These are phyloP conservation scores for Typhlomys cinereus DNA, from an alignment of 2,113 vertebrate species.

Conservation along the genomic window DNA sequence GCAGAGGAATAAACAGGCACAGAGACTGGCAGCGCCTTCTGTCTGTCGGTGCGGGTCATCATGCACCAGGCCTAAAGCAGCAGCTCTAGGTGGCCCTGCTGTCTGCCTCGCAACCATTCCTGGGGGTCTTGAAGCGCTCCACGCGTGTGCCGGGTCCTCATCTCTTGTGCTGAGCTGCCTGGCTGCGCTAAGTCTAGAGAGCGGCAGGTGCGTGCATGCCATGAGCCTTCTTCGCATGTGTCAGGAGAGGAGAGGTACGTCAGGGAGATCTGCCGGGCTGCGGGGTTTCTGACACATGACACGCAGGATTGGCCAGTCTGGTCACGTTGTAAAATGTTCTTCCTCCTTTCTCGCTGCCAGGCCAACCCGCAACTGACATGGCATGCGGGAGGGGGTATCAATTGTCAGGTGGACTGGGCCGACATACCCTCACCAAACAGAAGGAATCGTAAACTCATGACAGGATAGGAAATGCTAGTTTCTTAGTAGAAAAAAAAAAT, in stretches of 20 bases:
- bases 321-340: background rate
- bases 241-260: background rate
- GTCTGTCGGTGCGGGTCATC: background rate
- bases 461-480: background rate
- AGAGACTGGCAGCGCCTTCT: background rate
- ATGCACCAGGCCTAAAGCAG: background rate
- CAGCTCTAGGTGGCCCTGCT: background rate
- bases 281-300: background rate
- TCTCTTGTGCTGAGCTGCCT: background rate
- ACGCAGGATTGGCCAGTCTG: background rate
- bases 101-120: background rate
- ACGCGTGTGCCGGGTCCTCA: rapidly evolving
- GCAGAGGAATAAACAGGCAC: background rate
- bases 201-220: background rate
- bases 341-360: slow-evolving; percentile 4
- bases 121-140: background rate
- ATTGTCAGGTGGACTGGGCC: slow-evolving; percentile 46
- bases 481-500: slow-evolving; percentile 42
- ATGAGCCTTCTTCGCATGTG: background rate
- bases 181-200: rapidly evolving
- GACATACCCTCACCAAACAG: background rate
- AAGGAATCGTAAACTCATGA: background rate
- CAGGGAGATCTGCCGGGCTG: background rate
- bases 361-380: slow-evolving; percentile 31
- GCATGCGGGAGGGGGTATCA: background rate